Conservation (phyloP, 2,113 vertebrate species). For the rat (Rattus norvegicus) region DNA sequence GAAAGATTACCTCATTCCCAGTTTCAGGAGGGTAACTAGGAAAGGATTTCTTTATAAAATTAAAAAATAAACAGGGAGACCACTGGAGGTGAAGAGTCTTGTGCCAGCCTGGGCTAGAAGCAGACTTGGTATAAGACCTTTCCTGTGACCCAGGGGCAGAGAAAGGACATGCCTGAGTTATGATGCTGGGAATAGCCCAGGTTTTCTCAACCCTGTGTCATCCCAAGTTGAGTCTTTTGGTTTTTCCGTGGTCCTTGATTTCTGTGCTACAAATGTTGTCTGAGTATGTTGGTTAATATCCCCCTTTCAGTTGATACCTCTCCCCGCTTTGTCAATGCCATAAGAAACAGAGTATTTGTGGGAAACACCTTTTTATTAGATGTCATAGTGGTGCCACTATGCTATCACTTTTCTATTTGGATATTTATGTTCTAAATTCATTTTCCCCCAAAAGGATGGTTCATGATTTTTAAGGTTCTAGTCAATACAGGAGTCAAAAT, state of each 20-base stretch:
- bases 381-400: not conserved
- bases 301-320: not conserved
- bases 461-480: not conserved
- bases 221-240: not conserved
- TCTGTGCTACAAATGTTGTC: not conserved
- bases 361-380: not conserved
- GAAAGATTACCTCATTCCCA: not conserved
- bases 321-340: slow-evolving; percentile 4
- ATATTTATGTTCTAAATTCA: slow-evolving; percentile 43
- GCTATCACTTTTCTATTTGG: not conserved
- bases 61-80: not conserved
- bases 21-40: not conserved
- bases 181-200: not conserved
- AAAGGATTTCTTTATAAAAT: not conserved
- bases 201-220: not conserved
- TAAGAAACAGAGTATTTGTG: not conserved
- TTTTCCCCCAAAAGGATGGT: not conserved
- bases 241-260: slow-evolving; percentile 20
- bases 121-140: not conserved
- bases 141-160: not conserved
- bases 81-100: not conserved
- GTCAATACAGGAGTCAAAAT: not conserved
- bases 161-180: not conserved
- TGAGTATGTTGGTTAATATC: not conserved
- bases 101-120: too few species aligned